Evolutionary conservation across 2,888 invertebrate species (phyloP).

Genomic region (Brachyopa scutellaris): DNA sequence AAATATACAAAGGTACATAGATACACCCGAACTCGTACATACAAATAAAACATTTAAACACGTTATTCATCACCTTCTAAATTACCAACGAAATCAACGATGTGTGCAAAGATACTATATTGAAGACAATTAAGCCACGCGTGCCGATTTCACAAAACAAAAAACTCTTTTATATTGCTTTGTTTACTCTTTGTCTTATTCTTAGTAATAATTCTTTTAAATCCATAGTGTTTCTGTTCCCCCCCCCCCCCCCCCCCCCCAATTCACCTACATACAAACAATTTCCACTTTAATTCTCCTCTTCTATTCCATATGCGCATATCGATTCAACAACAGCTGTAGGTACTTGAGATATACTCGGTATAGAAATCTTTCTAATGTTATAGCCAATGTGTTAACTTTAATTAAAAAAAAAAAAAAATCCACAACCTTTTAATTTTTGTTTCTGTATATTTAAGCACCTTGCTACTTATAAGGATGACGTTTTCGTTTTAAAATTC

Average conservation of each 20-base stretch:
- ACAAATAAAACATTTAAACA: too few relatives aligned
- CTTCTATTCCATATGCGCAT: constrained; percentile 32
- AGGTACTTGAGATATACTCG: too few relatives aligned
- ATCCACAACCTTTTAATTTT: constrained; percentile 40
- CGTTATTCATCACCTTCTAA: too few relatives aligned
- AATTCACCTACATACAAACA: constrained; percentile 41
- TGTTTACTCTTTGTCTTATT: constrained; percentile 6
- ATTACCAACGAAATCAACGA: neutral
- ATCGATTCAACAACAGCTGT: constrained; percentile 38
- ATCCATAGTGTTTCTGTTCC: constrained; percentile 16
- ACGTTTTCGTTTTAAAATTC: constrained; percentile 52
- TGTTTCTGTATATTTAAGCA: constrained; percentile 20
- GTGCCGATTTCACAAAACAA: constrained; percentile 3
- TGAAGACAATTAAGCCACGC: neutral
- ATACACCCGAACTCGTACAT: too few relatives aligned
- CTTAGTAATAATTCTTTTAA: constrained; percentile 25
- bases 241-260: too few relatives aligned
- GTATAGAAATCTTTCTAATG: neutral
- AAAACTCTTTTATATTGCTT: constrained; percentile 23
- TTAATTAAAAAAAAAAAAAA: constrained; percentile 1
- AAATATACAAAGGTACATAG: too few relatives aligned
- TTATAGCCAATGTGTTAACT: neutral
- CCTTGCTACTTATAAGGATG: constrained; percentile 54
- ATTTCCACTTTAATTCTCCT: constrained; percentile 9
- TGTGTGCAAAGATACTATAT: neutral